phyloP scores from a whole-genome alignment of 2,797 vertebrate species.

The Karalla daura region DNA sequence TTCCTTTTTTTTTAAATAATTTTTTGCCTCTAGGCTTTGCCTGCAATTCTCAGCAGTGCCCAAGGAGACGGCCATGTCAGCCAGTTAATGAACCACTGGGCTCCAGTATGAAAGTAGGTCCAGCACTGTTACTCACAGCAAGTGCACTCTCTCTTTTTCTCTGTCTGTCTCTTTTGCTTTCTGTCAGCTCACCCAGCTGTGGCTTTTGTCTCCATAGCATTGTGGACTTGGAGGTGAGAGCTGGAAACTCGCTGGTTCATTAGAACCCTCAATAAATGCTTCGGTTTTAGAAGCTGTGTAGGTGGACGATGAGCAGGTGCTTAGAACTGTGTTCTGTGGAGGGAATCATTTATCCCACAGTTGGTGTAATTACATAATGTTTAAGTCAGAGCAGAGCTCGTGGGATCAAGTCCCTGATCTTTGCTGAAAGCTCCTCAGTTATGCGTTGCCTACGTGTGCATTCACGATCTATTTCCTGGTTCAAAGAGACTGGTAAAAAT shows the following conservation, averaged over 20 bases:
- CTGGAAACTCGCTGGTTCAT: conserved; percentile 37
- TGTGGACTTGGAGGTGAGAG: conserved; percentile 9
- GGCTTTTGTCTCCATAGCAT: conserved; percentile 10
- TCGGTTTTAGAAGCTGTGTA: conserved; percentile 4
- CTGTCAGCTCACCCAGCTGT: conserved; percentile 17
- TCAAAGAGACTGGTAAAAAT: too few species aligned
- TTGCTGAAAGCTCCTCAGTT: not conserved
- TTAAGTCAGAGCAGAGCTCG: not conserved
- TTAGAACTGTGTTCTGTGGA: conserved; percentile 1
- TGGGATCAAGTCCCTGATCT: conserved; percentile 4
- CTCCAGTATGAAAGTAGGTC: conserved; percentile 42
- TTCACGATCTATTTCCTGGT: too few species aligned
- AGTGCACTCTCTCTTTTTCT: not conserved
- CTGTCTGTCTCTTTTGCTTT: conserved; percentile 11
- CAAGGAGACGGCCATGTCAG: conserved; percentile 32
- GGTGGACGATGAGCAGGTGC: conserved; percentile 1
- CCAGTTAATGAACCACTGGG: conserved; percentile 48
- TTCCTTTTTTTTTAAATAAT: not conserved
- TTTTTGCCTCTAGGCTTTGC: conserved; percentile 7
- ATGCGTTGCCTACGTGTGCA: not conserved
- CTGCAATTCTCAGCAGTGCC: conserved; percentile 32
- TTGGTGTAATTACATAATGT: conserved; percentile 2
- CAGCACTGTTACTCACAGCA: not conserved
- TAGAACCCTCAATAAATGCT: conserved; percentile 25
- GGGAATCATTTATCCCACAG: not conserved